Base-by-base conservation (phyloP, 2,888 invertebrate genomes). In the Diaphora mendica region DNA sequence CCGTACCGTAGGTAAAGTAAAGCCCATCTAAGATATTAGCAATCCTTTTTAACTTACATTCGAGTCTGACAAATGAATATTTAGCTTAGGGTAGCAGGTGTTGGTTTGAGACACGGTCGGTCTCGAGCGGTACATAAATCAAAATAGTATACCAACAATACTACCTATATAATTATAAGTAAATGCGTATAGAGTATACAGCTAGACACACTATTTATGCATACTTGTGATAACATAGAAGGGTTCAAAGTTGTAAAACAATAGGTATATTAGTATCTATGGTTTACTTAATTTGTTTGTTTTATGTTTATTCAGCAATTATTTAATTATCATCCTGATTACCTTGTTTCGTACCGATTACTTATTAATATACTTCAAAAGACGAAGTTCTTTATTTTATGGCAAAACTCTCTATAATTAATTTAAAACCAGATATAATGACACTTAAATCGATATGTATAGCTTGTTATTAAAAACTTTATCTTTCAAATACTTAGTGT, bases 41-140 rank as follows among this genome's bases (percentile, higher is more conserved):
- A 92, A 94, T 94, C 93, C 93, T 93, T 94, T 93, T 91, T 90
- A 93, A 93, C 87, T 93, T 91, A 89, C 92, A 91, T 91, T 90
- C 90, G 88, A 86, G 90, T 89, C 88, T 93, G 93, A 94, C 93
- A 94, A 94, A 94, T 94, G 94, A 94, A 92, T 92, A 91, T 93
- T 94, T 90, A 92, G 90, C 91, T 87, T 85, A 78, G 85, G 88
- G 90, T 81, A 88, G 90, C 94, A 94, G 94, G 94, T 94, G 94
- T 80, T 72, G 30, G 64, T 62, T 67, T 86, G 84, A 86, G 85
- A 77, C 81, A 78, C 80, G 83, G 86, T 79, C 82, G 87, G 86
- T 84, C 89, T 87, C 90, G 72, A 80, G 85, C 86, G 83, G 85
- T 86, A 87, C 88, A 91, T 92, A 92, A 92, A 92, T 92, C 92